These are phyloP conservation scores for Halocynthia roretzi DNA, from an alignment of 23 tunicate genomes.

Conservation along the genomic window DNA sequence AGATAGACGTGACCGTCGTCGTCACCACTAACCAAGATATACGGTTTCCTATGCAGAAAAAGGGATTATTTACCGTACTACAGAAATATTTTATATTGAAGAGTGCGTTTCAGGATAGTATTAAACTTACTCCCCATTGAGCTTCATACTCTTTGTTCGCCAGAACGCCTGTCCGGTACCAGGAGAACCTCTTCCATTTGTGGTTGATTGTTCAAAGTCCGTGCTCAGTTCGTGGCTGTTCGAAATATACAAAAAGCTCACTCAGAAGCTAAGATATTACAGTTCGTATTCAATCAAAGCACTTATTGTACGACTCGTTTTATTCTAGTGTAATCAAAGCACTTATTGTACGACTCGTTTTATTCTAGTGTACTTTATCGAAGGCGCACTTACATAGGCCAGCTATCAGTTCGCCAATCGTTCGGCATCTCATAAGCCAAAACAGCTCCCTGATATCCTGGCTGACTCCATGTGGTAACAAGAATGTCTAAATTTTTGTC, in stretches of 20 bases:
- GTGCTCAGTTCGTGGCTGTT: conserved; percentile 50
- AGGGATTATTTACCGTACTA: background rate
- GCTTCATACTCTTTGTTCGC: conserved; percentile 27
- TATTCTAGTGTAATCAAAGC: too few species aligned
- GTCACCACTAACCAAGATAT: conserved; percentile 84
- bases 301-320: too few species aligned
- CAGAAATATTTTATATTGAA: background rate
- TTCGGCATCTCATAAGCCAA: conserved; percentile 83
- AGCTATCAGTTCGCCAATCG: conserved; percentile 69
- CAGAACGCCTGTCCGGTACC: conserved; percentile 41
- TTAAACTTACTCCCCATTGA: conserved; percentile 13
- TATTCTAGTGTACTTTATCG: too few species aligned
- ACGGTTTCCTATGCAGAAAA: conserved; percentile 47
- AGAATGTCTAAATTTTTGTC: conserved; percentile 78
- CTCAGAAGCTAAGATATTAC: too few species aligned
- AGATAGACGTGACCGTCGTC: conserved; percentile 89
- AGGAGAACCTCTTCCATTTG: conserved; percentile 71
- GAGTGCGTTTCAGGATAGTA: background rate
- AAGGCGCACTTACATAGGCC: conserved; percentile 42
- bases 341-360: too few species aligned
- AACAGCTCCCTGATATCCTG: conserved; percentile 66
- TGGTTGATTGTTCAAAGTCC: conserved; percentile 44
- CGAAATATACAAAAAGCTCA: background rate
- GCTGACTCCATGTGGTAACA: conserved; percentile 90
- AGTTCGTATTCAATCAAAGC: too few species aligned